Evolutionary conservation across 2,888 invertebrate species (phyloP).

Genomic region (Pachydiplax longipennis): DNA sequence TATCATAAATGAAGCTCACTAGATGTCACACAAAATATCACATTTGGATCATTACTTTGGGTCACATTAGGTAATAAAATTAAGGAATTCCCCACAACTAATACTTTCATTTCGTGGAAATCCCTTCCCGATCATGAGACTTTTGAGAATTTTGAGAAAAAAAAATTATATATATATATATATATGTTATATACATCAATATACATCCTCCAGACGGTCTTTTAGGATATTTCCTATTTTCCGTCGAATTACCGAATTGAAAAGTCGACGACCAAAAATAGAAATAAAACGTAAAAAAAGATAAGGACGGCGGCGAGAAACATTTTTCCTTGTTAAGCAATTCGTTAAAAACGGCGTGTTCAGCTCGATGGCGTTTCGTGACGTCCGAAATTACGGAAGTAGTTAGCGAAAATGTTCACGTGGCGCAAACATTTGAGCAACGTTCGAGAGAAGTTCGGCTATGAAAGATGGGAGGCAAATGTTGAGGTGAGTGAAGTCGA

Average conservation of each 20-base stretch:
- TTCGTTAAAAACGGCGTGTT: background rate
- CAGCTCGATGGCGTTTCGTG: background rate
- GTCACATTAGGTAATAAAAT: too few relatives aligned
- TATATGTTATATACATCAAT: too few relatives aligned
- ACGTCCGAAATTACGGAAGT: background rate
- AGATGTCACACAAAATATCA: too few relatives aligned
- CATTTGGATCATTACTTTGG: too few relatives aligned
- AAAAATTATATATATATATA: too few relatives aligned
- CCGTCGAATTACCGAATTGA: background rate
- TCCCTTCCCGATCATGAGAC: too few relatives aligned
- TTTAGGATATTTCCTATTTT: background rate
- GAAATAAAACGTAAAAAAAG: background rate
- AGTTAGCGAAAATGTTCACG: background rate
- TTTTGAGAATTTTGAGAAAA: too few relatives aligned
- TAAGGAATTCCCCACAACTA: too few relatives aligned
- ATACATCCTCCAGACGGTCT: background rate
- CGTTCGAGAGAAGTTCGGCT: background rate
- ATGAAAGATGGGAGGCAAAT: background rate
- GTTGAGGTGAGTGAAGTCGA: background rate
- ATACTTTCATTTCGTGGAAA: too few relatives aligned
- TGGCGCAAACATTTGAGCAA: background rate
- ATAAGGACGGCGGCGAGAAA: background rate
- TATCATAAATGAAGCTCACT: too few relatives aligned
- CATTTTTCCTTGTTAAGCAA: background rate
- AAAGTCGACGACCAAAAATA: background rate